Base-by-base conservation (phyloP, 2,888 invertebrate genomes). In the Gortyna flavago region DNA sequence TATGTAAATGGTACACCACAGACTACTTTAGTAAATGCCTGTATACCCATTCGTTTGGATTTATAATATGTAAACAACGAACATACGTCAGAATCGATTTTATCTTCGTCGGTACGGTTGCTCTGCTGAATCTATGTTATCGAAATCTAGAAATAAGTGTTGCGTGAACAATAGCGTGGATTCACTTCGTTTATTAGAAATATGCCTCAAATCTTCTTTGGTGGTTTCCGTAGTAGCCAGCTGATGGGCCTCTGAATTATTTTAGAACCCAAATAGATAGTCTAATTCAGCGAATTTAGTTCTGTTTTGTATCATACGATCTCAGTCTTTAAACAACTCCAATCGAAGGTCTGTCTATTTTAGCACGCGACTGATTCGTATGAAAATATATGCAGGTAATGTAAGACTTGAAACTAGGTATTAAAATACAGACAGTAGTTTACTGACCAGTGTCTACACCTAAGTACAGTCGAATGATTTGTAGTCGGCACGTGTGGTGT, bases 31-130 rank as follows among this genome's bases (percentile, higher is more conserved):
- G 9, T 54, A 25, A 69, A 35, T 64, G 18, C 35, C 41, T 35
- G 35, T n/a, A n/a, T 41, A 66, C 18, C 18, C 16, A 61, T 41
- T 72, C 16, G 61, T 51, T 70, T 57, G 82, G 69, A 70, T 72
- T 57, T 66, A 35, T 54, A 70, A 35, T 54, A 70, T 62, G 72
- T 66, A 72, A 85, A 85, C 62, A 35, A 59, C 35, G 25, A 51
- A 32, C 57, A 35, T 32, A 64, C 82, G 85, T 85, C 83, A 67
- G 62, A 67, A 72, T 73, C 65, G 66, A 76, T 66, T 82, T 70
- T 85, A 83, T 85, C 69, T 85, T 85, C 57, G 72, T 85, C 57
- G 72, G 72, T 75, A 51, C 69, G n/a, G 54, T 41, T 72, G 35
- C 48, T 69, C 62, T 51, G 41, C 29, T 66, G 41, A 80, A 79